Conservation (phyloP, 2,113 vertebrate species). For the Panthera uncia region DNA sequence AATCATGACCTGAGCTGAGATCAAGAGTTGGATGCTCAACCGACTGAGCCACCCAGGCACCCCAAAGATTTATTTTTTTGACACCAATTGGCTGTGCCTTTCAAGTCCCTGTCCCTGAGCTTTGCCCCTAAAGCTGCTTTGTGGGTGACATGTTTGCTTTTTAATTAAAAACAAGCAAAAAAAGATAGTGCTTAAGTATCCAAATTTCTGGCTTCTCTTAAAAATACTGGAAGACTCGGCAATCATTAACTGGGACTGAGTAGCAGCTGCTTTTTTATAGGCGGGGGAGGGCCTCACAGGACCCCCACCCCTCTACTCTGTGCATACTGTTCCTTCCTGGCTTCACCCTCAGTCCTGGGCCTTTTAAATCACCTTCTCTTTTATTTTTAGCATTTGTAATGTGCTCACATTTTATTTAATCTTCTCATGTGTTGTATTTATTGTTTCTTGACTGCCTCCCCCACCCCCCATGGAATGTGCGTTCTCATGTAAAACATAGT, state of each 20-base stretch:
- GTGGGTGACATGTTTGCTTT: not conserved
- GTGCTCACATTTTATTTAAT: not conserved
- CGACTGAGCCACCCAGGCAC: too few relatives aligned
- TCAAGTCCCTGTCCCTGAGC: not conserved
- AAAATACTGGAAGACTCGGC: not conserved
- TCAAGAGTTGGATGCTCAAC: too few relatives aligned
- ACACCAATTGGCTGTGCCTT: not conserved
- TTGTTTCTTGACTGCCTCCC: not conserved
- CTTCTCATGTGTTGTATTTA: not conserved
- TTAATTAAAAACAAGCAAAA: not conserved
- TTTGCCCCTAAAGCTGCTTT: not conserved
- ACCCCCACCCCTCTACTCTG: rapidly evolving
- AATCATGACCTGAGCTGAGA: too few relatives aligned
- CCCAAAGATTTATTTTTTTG: not conserved
- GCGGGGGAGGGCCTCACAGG: rapidly evolving
- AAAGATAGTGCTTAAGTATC: not conserved
- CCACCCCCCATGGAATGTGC: not conserved
- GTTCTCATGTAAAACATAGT: not conserved
- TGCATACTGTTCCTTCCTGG: not conserved
- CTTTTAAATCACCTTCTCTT: not conserved
- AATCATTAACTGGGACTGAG: not conserved
- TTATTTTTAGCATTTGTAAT: not conserved
- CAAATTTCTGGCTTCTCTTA: not conserved
- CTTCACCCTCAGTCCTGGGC: not conserved
- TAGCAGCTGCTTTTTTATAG: not conserved